phyloP scores from a whole-genome alignment of 1,140 invertebrate species.

The Trissolcus basalis region DNA sequence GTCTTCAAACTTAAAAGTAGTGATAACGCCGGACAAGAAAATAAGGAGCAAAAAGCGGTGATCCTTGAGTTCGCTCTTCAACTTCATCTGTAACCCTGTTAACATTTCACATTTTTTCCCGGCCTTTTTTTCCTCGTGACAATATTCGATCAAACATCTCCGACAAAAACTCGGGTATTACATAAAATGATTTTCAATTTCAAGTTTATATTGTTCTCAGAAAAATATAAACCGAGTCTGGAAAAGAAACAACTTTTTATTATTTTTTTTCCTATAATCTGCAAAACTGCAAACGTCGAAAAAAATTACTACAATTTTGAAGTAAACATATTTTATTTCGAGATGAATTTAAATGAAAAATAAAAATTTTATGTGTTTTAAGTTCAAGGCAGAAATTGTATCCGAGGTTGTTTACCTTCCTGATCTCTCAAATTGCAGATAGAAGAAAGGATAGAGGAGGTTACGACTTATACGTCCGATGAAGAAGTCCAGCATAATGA shows the following conservation, averaged over 20 bases:
- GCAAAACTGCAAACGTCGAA: too few species aligned
- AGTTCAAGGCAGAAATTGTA: slow-evolving; percentile 18
- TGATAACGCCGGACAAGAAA: slow-evolving; percentile 24
- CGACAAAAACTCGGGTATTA: not conserved
- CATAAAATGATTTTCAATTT: too few species aligned
- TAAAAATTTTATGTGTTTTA: too few species aligned
- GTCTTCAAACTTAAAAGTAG: slow-evolving; percentile 7
- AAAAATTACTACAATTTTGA: too few species aligned
- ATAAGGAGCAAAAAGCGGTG: slow-evolving; percentile 40
- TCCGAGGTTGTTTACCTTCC: slow-evolving; percentile 13
- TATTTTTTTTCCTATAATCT: too few species aligned
- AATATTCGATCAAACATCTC: slow-evolving; percentile 2
- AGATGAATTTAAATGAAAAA: too few species aligned
- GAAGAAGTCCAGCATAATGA: slow-evolving; percentile 64
- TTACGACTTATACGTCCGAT: slow-evolving; percentile 70
- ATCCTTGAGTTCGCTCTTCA: slow-evolving; percentile 27
- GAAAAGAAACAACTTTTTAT: too few species aligned
- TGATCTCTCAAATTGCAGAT: slow-evolving; percentile 70
- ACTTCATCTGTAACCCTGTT: slow-evolving; percentile 15
- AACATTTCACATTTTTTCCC: slow-evolving; percentile 15
- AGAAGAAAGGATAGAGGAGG: slow-evolving; percentile 77
- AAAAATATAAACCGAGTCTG: too few species aligned
- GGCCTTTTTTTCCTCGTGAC: slow-evolving; percentile 10
- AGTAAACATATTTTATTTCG: too few species aligned
- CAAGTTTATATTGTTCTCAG: too few species aligned